phyloP scores from a whole-genome alignment of 2,113 vertebrate genomes.

The Acinonyx jubatus region DNA sequence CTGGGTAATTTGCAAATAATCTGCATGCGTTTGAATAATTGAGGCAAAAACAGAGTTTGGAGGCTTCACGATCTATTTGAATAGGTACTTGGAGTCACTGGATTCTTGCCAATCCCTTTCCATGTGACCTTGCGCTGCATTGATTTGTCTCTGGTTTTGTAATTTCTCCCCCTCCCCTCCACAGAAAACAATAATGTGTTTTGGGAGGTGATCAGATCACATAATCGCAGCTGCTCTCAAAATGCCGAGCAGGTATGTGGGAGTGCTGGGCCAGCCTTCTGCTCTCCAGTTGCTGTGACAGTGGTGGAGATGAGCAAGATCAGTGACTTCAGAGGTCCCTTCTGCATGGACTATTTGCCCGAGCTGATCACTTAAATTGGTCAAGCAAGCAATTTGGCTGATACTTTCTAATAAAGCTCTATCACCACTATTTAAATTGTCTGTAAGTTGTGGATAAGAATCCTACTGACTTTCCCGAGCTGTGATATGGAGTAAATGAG shows the following conservation, averaged over 20 bases:
- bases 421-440: background rate
- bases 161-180: background rate
- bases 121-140: background rate
- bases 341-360: accelerated
- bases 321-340: background rate
- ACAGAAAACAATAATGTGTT: constrained; percentile 49
- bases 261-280: background rate
- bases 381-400: background rate
- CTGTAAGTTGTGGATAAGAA: background rate
- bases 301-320: background rate
- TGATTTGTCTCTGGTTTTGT: background rate
- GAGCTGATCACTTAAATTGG: background rate
- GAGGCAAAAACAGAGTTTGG: constrained; percentile 12
- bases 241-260: background rate
- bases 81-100: background rate
- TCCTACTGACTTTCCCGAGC: no score
- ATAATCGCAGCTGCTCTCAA: background rate
- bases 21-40: background rate
- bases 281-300: background rate
- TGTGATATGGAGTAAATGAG: background rate
- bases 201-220: background rate
- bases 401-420: background rate
- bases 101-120: background rate
- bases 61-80: background rate
- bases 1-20: background rate